phyloP scores from a whole-genome alignment of 2,888 invertebrate genomes.

The Campoplex capitator region DNA sequence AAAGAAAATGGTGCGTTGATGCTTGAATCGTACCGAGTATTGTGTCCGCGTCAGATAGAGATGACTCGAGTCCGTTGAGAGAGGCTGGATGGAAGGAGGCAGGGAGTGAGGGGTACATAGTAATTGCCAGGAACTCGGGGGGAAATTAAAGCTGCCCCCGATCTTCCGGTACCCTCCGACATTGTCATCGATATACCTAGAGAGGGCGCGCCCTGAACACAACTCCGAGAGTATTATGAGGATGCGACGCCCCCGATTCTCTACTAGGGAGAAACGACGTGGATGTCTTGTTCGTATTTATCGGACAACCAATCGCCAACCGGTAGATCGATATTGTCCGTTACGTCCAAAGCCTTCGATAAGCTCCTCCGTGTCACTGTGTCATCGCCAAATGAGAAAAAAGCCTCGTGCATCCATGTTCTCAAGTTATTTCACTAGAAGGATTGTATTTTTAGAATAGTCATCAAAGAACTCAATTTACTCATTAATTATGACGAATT shows the following conservation, averaged over 20 bases:
- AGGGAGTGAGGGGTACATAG: slow-evolving; percentile 75
- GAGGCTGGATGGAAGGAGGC: background rate
- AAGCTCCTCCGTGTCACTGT: slow-evolving; percentile 81
- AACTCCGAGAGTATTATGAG: slow-evolving; percentile 30
- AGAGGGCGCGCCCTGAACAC: slow-evolving; percentile 42
- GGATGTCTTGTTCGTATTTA: slow-evolving; percentile 70
- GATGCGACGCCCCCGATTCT: background rate
- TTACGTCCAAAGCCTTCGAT: slow-evolving; percentile 70
- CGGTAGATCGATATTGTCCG: slow-evolving; percentile 31
- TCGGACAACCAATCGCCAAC: slow-evolving; percentile 76
- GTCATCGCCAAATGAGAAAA: slow-evolving; percentile 73
- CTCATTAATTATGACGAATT: too few species aligned
- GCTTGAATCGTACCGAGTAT: slow-evolving; percentile 64
- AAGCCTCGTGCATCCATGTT: background rate
- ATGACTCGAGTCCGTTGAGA: slow-evolving; percentile 73
- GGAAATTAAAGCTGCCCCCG: slow-evolving; percentile 84
- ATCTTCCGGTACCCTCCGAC: slow-evolving; percentile 79
- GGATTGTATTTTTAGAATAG: background rate
- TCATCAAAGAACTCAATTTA: too few species aligned
- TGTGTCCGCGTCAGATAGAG: slow-evolving; percentile 81
- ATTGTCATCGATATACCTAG: slow-evolving; percentile 55
- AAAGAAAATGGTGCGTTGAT: slow-evolving; percentile 57
- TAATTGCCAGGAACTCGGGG: slow-evolving; percentile 84
- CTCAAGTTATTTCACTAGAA: background rate
- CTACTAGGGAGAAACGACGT: background rate